A percentile compares a stretch with the other conserved stretches of the same genome.
These are phyloP conservation scores for Sphaeridia pumilis DNA, from an alignment of 2,888 invertebrate species.

Conservation along the genomic window DNA sequence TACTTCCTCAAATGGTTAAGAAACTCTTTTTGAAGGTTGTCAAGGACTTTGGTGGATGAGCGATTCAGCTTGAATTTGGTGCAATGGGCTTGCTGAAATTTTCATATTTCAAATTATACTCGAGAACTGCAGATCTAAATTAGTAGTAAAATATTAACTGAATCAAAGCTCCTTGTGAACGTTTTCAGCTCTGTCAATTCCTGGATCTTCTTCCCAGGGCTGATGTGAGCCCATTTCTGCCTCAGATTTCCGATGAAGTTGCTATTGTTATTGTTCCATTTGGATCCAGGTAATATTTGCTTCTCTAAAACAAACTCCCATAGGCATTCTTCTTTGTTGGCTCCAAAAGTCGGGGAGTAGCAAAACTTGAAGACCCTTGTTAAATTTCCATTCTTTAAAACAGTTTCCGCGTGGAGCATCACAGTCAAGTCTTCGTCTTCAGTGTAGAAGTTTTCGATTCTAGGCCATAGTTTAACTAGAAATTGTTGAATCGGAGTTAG, in stretches of 20 bases:
- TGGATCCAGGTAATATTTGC: background rate
- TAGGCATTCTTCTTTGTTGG: background rate
- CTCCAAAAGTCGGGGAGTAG: conserved; percentile 6
- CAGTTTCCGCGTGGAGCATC: conserved; percentile 1
- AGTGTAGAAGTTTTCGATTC: conserved; percentile 7
- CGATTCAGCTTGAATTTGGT: conserved; percentile 7
- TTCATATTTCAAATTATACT: no score
- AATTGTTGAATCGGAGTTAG: conserved; percentile 6
- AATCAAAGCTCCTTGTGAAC: conserved; percentile 12
- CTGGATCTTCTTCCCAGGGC: background rate
- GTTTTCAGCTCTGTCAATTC: background rate
- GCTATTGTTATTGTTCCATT: background rate
- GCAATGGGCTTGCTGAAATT: conserved; percentile 8
- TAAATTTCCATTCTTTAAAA: conserved; percentile 2
- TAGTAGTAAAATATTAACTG: conserved; percentile 4
- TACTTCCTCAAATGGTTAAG: background rate
- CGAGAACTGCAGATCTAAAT: background rate
- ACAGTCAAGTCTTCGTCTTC: conserved; percentile 12
- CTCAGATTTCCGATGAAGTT: background rate
- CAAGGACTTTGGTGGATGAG: background rate
- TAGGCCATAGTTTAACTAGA: conserved; percentile 11
- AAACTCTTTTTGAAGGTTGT: conserved; percentile 3
- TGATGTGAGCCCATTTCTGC: conserved; percentile 6
- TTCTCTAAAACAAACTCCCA: conserved; percentile 14
- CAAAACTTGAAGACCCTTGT: conserved; percentile 4